Evolutionary conservation across 2,888 invertebrate species (phyloP).

Genomic region (Sarcophaga carnaria): DNA sequence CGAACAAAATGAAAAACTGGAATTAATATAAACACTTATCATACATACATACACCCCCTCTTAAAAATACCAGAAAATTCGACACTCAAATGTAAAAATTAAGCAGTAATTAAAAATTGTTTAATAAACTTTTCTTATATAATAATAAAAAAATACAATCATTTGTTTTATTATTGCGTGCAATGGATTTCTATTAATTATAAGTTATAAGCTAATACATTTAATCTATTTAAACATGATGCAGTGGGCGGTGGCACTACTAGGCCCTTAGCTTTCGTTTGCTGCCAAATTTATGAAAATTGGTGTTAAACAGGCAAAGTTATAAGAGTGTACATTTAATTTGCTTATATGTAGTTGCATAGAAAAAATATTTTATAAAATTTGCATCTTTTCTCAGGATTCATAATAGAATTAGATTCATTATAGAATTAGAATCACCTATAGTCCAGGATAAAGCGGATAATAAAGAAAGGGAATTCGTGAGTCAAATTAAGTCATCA

Average conservation of each 20-base stretch:
- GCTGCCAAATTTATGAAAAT: too few relatives aligned
- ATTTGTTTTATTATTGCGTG: constrained; percentile 33
- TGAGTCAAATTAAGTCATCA: not conserved
- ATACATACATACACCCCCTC: constrained; percentile 48
- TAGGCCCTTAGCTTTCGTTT: too few relatives aligned
- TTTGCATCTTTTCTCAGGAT: too few relatives aligned
- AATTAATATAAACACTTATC: constrained; percentile 54
- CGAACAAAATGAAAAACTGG: constrained; percentile 22
- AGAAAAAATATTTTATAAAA: too few relatives aligned
- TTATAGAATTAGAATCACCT: constrained; percentile 89
- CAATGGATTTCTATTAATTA: too few relatives aligned
- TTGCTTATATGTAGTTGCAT: too few relatives aligned
- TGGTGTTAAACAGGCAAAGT: too few relatives aligned
- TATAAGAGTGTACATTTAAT: too few relatives aligned
- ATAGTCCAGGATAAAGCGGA: not conserved
- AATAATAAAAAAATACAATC: constrained; percentile 47
- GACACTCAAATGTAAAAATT: constrained; percentile 68
- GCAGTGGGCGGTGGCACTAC: too few relatives aligned
- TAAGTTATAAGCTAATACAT: too few relatives aligned
- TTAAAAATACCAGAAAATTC: constrained; percentile 53
- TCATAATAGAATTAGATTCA: too few relatives aligned
- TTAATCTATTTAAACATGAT: too few relatives aligned
- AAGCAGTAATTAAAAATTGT: constrained; percentile 66
- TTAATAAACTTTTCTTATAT: constrained; percentile 68
- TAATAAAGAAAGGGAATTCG: not conserved